A percentile compares a stretch with the other conserved stretches of the same genome.
Evolutionary conservation across 2,888 invertebrate genomes (phyloP).

Genomic region (Athripsodes cinereus): DNA sequence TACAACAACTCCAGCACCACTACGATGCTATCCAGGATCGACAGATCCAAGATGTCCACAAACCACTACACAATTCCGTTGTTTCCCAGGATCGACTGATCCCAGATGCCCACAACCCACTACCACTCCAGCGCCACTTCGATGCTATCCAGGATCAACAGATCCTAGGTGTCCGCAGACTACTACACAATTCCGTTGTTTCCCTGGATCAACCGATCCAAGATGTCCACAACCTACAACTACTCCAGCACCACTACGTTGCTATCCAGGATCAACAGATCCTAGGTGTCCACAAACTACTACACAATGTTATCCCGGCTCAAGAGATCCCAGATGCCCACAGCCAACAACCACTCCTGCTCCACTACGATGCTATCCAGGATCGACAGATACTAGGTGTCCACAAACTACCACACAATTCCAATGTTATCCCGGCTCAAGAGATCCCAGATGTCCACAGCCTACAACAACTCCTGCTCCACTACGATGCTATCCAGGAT

Average conservation of each 20-base stretch:
- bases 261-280: constrained; percentile 29
- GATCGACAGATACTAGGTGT: constrained; percentile 30
- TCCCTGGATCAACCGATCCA: constrained; percentile 31
- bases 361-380: constrained; percentile 31
- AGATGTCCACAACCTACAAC: constrained; percentile 30
- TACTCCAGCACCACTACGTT: constrained; percentile 15
- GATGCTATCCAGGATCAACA: constrained; percentile 28
- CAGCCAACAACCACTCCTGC: constrained; percentile 29
- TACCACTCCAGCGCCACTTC: background rate
- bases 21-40: constrained; percentile 34
- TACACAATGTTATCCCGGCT: constrained; percentile 38
- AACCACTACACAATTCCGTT: constrained; percentile 31
- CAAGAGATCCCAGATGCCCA: constrained; percentile 29
- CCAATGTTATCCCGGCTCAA: constrained; percentile 34
- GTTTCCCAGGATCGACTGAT: constrained; percentile 34
- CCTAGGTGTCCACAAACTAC: constrained; percentile 31
- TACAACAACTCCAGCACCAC: constrained; percentile 20
- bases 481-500: constrained; percentile 21
- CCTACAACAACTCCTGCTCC: constrained; percentile 29
- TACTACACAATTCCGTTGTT: constrained; percentile 29
- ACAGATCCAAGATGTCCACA: constrained; percentile 33
- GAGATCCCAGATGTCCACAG: constrained; percentile 35
- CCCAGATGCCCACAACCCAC: constrained; percentile 30
- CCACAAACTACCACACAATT: constrained; percentile 22
- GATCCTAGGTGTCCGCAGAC: constrained; percentile 30